Evolutionary conservation across 2,113 vertebrate species (phyloP), one percentile per base, ranked within the genome.

Genomic region (Solea senegalensis): DNA sequence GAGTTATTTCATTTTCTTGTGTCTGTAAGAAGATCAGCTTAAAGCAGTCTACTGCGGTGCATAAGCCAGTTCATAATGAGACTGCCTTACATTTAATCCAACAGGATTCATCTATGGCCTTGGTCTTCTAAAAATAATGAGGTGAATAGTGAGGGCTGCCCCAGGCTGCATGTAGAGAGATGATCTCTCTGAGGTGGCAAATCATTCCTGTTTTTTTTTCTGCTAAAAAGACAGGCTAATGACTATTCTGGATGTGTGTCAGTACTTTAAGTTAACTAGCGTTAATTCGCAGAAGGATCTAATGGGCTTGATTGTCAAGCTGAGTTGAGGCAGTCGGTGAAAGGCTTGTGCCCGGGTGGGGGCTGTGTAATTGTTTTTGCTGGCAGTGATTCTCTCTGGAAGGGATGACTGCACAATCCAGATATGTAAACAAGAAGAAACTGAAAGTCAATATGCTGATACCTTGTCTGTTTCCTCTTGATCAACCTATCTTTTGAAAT

Each of bases 171-270:
- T 72, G 87, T 92, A 85, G 83, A 88, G 73, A 90, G 91, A 79
- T 92, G 91, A 94, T 92, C 90, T 94, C 93, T 87, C 77, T 90
- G 86, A 93, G 91, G 89, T 81, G 65, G 82, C 64, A 91, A 92
- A 89, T 93, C 82, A 92, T 76, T 73, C 78, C 76, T 86, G 79
- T 83, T 86, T 86, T 83, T 86, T 86, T 89, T 80, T 71, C 76
- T 88, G 88, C 80, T 90, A 86, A 88, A 91, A 86, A 85, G 87
- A 87, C 86, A 82, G 62, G 55, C 87, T 91, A 83, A 86, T 90
- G 84, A 85, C 81, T 82, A 76, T 75, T 81, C 88, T 87, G 85
- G 84, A 91, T 88, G 81, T 85, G 84, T 90, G 88, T 84, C 81
- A 86, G 84, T 74, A 84, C 74, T 88, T 87, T 82, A 78, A 79